Evolutionary conservation across 2,888 invertebrate genomes (phyloP), one percentile per base, ranked within the genome.

Genomic region (Melipona beecheii): DNA sequence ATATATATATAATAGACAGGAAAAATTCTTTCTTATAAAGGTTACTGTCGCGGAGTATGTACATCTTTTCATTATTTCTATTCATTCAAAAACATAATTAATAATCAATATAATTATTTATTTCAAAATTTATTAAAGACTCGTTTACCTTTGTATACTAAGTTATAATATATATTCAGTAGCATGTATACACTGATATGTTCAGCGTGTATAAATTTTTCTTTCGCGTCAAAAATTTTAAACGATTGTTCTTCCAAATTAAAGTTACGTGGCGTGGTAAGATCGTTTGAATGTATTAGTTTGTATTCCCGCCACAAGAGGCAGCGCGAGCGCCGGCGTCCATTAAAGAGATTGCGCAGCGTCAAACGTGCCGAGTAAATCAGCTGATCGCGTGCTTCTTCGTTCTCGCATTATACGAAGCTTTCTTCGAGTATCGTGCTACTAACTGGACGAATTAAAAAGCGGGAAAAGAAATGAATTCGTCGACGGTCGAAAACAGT

Each of bases 401-500:
- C 24, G 64, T 79, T 73, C 72, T 81, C 19, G 54, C 64, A 2
- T 58, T 72, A 6, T n/a, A 62, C 71, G n/a, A 75, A 74, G 52
- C n/a, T n/a, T 17, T 27, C 5, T 68, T 68, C 2, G 11, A 52
- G n/a, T 74, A 24, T 81, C 43, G 19, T 2, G 58, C 73, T 64
- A 11, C 65, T 11, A 24, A 36, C 19, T 24, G 2, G 27, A 36
- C 72, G 27, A 27, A n/a, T 64, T 31, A 0, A 36, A 50, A 58
- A 62, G 17, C 4, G 4, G 62, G 54, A 5, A 84, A 1, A 9
- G 1, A 78, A 85, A 93, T 93, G 93, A 91, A 86, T 68, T 86
- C 65, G n/a, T 86, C 82, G 70, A 88, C 91, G 54, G 91, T 93
- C 82, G 91, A 91, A 62, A 91, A 86, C 76, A 93, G 91, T 87